phyloP scores from a whole-genome alignment of 1,140 invertebrate species.

The Armadillidium nasatum region DNA sequence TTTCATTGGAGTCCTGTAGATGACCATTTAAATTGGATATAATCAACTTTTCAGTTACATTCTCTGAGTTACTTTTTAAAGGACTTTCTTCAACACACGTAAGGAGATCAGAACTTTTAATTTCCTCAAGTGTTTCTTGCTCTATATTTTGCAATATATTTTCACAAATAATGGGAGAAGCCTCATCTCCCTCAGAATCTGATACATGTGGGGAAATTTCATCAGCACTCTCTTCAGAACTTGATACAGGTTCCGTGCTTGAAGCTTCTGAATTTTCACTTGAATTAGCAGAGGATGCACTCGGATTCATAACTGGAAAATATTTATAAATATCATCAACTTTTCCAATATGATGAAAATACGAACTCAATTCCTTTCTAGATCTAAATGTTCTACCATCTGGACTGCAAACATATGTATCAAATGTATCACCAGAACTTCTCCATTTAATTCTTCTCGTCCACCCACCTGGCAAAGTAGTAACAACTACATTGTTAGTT shows the following conservation, averaged over 20 bases:
- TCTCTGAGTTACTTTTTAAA: no score
- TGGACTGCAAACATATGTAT: constrained; percentile 42
- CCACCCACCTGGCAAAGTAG: constrained; percentile 41
- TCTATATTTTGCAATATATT: no score
- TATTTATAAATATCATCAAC: constrained; percentile 44
- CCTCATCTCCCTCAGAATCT: constrained; percentile 23
- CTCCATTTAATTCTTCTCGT: constrained; percentile 38
- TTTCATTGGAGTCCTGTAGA: neutral
- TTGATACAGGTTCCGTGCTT: constrained; percentile 41
- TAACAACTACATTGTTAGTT: constrained; percentile 35
- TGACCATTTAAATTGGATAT: neutral
- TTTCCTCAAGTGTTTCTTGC: no score
- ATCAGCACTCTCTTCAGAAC: constrained; percentile 37
- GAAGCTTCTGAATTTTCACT: constrained; percentile 41
- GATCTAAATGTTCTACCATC: constrained; percentile 43
- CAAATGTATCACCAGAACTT: constrained; percentile 33
- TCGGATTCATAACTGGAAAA: constrained; percentile 38
- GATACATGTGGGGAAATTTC: constrained; percentile 36
- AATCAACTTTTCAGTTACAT: neutral
- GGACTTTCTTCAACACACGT: no score
- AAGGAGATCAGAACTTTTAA: no score
- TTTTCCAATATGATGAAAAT: constrained; percentile 42
- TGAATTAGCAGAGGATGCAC: constrained; percentile 35
- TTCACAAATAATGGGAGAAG: neutral
- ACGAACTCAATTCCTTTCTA: constrained; percentile 33